Evolutionary conservation across 1,140 invertebrate genomes (phyloP), one percentile per base, ranked within the genome.

Genomic region (Drosophila ohnishii): DNA sequence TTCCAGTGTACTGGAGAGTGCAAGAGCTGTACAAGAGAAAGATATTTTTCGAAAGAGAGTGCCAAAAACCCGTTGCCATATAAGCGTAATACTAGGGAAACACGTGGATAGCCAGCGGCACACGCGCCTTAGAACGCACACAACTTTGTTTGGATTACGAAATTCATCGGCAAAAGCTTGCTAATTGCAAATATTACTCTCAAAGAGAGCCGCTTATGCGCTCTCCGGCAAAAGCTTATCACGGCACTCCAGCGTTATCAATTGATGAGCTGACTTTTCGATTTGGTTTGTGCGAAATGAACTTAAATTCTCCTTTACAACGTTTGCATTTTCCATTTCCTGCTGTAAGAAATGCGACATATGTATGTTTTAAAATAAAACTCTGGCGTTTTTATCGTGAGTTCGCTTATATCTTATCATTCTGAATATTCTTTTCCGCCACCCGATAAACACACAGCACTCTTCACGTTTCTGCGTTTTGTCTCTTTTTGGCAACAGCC

Each of bases 321-420:
- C 37, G 69, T 22, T 70, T 40, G 44, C 51, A 50, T 58, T 50
- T 70, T 70, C 66, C 65, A 70, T 48, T 75, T 75, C 70, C 70
- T 74, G 70, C 57, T 75, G 59, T 48, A 60, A 34, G n/a, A 34
- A 28, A 25, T 63, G 40, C 32, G 19, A 47, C 45, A 19, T 40
- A 30, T 37, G 58, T 37, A 63, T 39, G 16, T 60, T 39, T 61
- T 30, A 10, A 60, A 59, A 63, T 28, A 37, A 37, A 50, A 69
- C 19, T 19, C 22, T 34, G 40, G 25, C 32, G 11, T 16, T n/a
- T 11, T 72, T 73, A 57, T 65, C 37, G 30, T 35, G 34, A 45
- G 4, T 28, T 30, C 6, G 5, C 13, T 6, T 37, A 13, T 82
- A 83, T 84, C 80, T 83, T 84, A 83, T 83, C 80, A 71, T 13